These are phyloP conservation scores for Macaria notata DNA, from an alignment of 2,888 invertebrate genomes.

Conservation along the genomic window DNA sequence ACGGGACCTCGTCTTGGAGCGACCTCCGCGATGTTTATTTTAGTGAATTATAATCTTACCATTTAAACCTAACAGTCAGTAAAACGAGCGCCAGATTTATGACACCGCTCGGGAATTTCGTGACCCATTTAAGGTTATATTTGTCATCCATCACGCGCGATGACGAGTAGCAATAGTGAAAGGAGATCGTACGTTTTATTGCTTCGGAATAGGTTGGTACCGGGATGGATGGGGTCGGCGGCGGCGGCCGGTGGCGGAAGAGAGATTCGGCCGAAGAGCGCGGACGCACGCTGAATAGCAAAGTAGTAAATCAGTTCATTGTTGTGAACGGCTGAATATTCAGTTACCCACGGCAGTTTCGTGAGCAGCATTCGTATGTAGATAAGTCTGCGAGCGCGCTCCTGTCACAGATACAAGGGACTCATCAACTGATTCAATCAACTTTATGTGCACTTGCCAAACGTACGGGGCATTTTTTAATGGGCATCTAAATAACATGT, in stretches of 20 bases:
- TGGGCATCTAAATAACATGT: too few species aligned
- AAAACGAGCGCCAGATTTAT: conserved; percentile 37
- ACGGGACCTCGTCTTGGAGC: conserved; percentile 45
- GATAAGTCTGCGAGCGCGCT: conserved; percentile 45
- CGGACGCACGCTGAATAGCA: conserved; percentile 69
- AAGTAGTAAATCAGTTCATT: conserved; percentile 72
- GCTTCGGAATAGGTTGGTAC: conserved; percentile 47
- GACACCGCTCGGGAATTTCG: conserved; percentile 42
- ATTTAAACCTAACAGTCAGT: conserved; percentile 40
- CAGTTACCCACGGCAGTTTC: conserved; percentile 56
- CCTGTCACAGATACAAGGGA: conserved; percentile 22
- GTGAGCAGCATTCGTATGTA: conserved; percentile 56
- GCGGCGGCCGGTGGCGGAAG: conserved; percentile 46
- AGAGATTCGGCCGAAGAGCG: conserved; percentile 56
- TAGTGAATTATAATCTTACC: conserved; percentile 46
- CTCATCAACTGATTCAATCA: conserved; percentile 6
- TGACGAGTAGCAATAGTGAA: conserved; percentile 48
- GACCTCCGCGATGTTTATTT: conserved; percentile 48
- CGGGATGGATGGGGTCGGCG: conserved; percentile 49
- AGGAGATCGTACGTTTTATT: conserved; percentile 40
- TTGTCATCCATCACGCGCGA: conserved; percentile 41
- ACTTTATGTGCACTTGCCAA: not conserved
- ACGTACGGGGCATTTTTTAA: too few species aligned
- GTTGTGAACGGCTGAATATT: conserved; percentile 65
- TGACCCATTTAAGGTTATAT: conserved; percentile 48